Evolutionary conservation across 2,888 invertebrate genomes (phyloP).

Genomic region (Gisinianus flammeolus): DNA sequence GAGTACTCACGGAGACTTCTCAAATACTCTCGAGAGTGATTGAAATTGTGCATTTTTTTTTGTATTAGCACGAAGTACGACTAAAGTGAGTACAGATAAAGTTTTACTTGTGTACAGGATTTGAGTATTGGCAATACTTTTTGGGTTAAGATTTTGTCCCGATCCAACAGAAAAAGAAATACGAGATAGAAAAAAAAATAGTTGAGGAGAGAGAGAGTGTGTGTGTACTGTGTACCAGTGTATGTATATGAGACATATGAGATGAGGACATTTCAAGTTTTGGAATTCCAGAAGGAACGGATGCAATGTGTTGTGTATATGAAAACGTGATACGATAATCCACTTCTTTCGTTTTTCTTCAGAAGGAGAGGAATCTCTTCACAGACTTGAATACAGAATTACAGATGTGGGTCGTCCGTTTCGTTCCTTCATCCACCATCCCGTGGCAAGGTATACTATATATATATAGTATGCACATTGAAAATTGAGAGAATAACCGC

Average conservation of each 20-base stretch:
- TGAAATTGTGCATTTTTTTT: neutral
- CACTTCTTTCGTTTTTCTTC: neutral
- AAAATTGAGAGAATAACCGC: neutral
- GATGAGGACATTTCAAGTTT: no score
- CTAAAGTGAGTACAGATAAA: no score
- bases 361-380: neutral
- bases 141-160: no score
- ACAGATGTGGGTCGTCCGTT: conserved; percentile 22
- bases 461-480: neutral
- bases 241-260: no score
- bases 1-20: no score
- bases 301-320: conserved; percentile 19
- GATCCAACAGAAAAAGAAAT: no score
- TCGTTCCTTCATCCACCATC: conserved; percentile 1
- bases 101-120: no score
- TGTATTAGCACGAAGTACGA: no score
- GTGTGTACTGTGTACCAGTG: no score
- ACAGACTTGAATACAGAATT: conserved; percentile 22
- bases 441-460: neutral
- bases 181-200: no score
- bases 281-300: conserved; percentile 22
- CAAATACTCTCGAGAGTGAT: neutral
- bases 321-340: conserved; percentile 29
- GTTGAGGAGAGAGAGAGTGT: no score
- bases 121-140: no score